Evolutionary conservation across 2,888 invertebrate species (phyloP).

Genomic region (Caenorhabditis wallacei): DNA sequence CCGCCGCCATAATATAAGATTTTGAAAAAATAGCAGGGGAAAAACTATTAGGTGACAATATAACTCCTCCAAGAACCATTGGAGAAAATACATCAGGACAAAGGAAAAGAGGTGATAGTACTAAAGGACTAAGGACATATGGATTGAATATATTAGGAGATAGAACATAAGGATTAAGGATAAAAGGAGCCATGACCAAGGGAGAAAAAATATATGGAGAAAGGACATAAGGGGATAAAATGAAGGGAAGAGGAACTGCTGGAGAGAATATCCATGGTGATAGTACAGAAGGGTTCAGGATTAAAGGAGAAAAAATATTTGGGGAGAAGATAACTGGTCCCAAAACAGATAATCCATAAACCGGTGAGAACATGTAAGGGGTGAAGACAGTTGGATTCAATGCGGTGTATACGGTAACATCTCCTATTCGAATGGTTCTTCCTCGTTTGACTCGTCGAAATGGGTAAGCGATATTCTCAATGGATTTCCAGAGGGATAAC

Average conservation of each 20-base stretch:
- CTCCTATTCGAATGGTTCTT: slow-evolving; percentile 12
- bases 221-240: slow-evolving; percentile 69
- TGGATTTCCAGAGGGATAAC: slow-evolving; percentile 59
- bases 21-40: slow-evolving; percentile 79
- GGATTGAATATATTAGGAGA: slow-evolving; percentile 76
- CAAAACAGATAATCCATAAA: slow-evolving; percentile 73
- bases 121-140: slow-evolving; percentile 76
- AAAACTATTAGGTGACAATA: slow-evolving; percentile 76
- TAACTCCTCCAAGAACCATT: slow-evolving; percentile 75
- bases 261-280: slow-evolving; percentile 72
- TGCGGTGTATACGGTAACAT: slow-evolving; percentile 28
- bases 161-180: slow-evolving; percentile 69
- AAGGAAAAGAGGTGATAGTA: slow-evolving; percentile 64
- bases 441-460: slow-evolving; percentile 48
- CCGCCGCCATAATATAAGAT: slow-evolving; percentile 73
- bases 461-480: slow-evolving; percentile 60
- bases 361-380: slow-evolving; percentile 68
- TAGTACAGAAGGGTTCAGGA: slow-evolving; percentile 76
- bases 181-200: slow-evolving; percentile 77
- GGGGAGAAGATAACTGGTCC: slow-evolving; percentile 78
- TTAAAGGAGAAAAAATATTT: slow-evolving; percentile 77
- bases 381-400: slow-evolving; percentile 55
- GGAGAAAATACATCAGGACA: slow-evolving; percentile 68
- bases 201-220: slow-evolving; percentile 69
- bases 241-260: slow-evolving; percentile 71